These are phyloP conservation scores for Lepetodrilus schrolli DNA, from an alignment of 2,888 invertebrate genomes.

Conservation along the genomic window DNA sequence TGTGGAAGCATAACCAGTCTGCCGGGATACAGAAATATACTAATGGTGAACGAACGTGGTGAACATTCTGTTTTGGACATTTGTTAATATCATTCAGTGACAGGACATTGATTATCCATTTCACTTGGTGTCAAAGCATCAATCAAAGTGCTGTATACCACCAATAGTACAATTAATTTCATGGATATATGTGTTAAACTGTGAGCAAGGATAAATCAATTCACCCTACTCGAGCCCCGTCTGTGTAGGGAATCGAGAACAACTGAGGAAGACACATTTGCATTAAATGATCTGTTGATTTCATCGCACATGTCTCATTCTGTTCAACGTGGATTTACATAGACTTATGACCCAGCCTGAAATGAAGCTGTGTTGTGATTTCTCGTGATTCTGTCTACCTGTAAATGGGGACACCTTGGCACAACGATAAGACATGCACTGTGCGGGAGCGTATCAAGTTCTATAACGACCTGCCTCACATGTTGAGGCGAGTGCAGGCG, in stretches of 20 bases:
- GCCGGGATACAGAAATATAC: no score
- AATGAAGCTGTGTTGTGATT: neutral
- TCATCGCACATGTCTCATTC: constrained; percentile 1
- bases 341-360: neutral
- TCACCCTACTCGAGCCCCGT: neutral
- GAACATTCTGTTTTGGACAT: no score
- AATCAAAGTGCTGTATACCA: neutral
- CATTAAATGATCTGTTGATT: constrained; percentile 25
- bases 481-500: neutral
- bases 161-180: neutral
- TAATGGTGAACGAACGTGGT: no score
- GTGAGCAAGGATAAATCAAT: constrained; percentile 10
- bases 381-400: neutral
- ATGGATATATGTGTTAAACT: neutral
- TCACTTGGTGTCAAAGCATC: neutral
- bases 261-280: neutral
- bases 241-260: neutral
- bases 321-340: constrained; percentile 15
- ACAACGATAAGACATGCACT: neutral
- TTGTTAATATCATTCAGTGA: no score
- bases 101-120: no score
- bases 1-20: no score
- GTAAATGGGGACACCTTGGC: constrained; percentile 10
- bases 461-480: neutral
- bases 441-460: neutral